Percentiles rank a stretch among this genome's conserved stretches.
Evolutionary conservation across 2,797 vertebrate species (phyloP).

Genomic region (Pseudocheirus occidentalis): DNA sequence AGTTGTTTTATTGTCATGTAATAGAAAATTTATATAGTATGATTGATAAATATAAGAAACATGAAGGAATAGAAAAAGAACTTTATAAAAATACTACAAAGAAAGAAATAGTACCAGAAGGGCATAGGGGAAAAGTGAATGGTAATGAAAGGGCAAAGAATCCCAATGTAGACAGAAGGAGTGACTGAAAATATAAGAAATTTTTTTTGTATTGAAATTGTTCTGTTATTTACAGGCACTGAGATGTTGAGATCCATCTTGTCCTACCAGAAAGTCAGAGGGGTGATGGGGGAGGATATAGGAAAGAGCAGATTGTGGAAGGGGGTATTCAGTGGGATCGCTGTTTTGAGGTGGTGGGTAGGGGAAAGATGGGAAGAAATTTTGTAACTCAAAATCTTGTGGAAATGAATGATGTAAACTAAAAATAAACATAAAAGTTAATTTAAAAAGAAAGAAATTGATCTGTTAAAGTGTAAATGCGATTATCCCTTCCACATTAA

Average conservation of each 20-base stretch:
- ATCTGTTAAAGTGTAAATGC: background rate
- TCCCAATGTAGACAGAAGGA: background rate
- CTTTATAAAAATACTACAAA: background rate
- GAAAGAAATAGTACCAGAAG: background rate
- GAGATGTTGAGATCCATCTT: too few relatives aligned
- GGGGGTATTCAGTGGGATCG: too few relatives aligned
- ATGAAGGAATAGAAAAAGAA: background rate
- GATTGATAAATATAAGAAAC: background rate
- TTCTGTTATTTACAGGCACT: background rate
- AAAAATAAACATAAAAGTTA: too few relatives aligned
- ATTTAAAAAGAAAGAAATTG: background rate
- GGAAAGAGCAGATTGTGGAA: too few relatives aligned
- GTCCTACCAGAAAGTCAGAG: too few relatives aligned
- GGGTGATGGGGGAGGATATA: too few relatives aligned
- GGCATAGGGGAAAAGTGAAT: background rate
- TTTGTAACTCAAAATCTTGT: too few relatives aligned
- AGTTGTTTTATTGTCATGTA: background rate
- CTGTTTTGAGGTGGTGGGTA: too few relatives aligned
- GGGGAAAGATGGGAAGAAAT: too few relatives aligned
- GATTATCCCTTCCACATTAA: too few relatives aligned
- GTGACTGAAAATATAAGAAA: background rate
- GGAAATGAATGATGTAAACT: too few relatives aligned
- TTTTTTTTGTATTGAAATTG: background rate
- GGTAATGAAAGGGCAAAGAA: background rate
- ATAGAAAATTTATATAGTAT: background rate